A percentile compares a stretch with the other conserved stretches of the same genome.
Conservation (phyloP, 2,888 invertebrate species). For the Drosophila recens region DNA sequence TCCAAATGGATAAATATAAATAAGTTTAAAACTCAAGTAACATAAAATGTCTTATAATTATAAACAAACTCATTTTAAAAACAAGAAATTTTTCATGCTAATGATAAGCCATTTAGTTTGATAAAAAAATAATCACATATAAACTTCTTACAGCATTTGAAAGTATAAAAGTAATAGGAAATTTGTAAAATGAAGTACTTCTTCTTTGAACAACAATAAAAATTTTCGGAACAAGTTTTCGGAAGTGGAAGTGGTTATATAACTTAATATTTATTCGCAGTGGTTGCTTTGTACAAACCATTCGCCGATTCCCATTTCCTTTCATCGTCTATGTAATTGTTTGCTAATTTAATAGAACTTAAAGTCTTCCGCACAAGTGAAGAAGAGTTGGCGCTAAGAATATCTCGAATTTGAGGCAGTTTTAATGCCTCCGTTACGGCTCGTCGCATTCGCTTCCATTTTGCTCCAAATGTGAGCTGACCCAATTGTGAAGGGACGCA, state of each 20-base stretch:
- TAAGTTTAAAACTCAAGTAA: no score
- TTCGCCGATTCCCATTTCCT: background rate
- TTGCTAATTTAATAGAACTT: slow-evolving; percentile 45
- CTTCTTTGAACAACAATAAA: background rate
- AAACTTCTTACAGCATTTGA: background rate
- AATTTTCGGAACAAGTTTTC: background rate
- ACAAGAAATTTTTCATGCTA: no score
- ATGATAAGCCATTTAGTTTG: no score
- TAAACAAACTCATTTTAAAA: no score
- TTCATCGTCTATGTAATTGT: background rate
- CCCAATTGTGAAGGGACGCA: slow-evolving; percentile 66
- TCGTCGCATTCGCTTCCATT: slow-evolving; percentile 63
- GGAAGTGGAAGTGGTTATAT: slow-evolving; percentile 17
- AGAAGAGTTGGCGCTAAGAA: slow-evolving; percentile 24
- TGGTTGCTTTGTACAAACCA: slow-evolving; percentile 1
- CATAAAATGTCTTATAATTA: no score
- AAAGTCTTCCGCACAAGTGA: slow-evolving; percentile 19
- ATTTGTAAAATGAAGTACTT: background rate
- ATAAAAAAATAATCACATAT: background rate
- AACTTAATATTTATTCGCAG: slow-evolving; percentile 2
- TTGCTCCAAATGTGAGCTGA: slow-evolving; percentile 74
- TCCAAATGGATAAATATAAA: no score
- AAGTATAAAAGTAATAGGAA: background rate
- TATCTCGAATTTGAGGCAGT: slow-evolving; percentile 50
- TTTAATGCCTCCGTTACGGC: slow-evolving; percentile 52